These are phyloP conservation scores for Amphiura filiformis DNA, from an alignment of 35 echinoderm and acorn worm species.

Conservation along the genomic window DNA sequence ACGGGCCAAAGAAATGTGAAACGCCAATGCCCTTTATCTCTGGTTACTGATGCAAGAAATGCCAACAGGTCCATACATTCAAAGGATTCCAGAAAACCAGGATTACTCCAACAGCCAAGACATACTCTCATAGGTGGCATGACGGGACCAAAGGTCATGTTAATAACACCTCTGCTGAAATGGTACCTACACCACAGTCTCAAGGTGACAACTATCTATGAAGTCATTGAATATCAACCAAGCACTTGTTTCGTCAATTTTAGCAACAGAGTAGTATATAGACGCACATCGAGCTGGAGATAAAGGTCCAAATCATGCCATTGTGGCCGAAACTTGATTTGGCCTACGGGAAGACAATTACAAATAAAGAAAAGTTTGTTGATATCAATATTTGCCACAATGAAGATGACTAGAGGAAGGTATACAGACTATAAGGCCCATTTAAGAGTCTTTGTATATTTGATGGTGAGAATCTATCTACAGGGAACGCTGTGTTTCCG, in stretches of 20 bases:
- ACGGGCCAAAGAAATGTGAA: background rate
- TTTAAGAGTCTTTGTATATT: no score
- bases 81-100: background rate
- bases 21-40: background rate
- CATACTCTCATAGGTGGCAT: conserved; percentile 17
- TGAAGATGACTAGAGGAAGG: no score
- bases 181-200: conserved; percentile 38
- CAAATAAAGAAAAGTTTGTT: conserved; percentile 2
- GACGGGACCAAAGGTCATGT: background rate
- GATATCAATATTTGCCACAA: background rate
- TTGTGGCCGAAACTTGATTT: conserved; percentile 43
- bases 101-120: conserved; percentile 12
- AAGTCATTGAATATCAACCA: conserved; percentile 26
- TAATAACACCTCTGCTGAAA: conserved; percentile 17
- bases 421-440: no score
- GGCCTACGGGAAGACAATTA: conserved; percentile 34
- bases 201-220: conserved; percentile 5
- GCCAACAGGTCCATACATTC: background rate
- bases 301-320: conserved; percentile 11
- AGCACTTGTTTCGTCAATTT: background rate
- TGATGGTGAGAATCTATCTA: no score
- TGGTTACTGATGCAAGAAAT: background rate
- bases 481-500: no score
- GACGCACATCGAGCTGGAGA: conserved; percentile 31
- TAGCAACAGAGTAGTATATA: background rate